Conservation (phyloP, 2,113 vertebrate genomes). For the Dascyllus trimaculatus region DNA sequence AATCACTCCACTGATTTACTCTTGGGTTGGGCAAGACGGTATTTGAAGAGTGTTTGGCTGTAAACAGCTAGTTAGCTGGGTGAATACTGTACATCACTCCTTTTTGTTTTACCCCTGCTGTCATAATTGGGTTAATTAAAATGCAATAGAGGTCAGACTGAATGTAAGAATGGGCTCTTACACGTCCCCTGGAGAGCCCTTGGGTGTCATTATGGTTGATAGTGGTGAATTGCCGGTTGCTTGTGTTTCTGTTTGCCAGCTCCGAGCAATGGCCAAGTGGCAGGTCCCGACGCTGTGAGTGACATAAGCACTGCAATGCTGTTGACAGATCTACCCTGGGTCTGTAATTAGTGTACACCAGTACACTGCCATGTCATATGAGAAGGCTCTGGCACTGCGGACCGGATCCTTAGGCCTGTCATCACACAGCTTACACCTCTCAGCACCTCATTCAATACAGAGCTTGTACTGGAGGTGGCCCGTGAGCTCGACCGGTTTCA, state of each 20-base stretch:
- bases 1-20: conserved; percentile 37
- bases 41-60: conserved; percentile 36
- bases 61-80: conserved; percentile 38
- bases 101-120: conserved; percentile 42
- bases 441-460: conserved; percentile 58
- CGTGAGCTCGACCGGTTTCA: conserved; percentile 40
- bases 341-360: conserved; percentile 66
- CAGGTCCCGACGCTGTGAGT: conserved; percentile 55
- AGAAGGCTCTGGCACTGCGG: conserved; percentile 52
- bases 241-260: conserved; percentile 42
- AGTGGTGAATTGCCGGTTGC: conserved; percentile 34
- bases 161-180: conserved; percentile 10
- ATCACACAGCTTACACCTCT: conserved; percentile 66
- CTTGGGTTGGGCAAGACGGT: conserved; percentile 30
- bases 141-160: conserved; percentile 11
- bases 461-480: conserved; percentile 39
- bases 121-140: conserved; percentile 46
- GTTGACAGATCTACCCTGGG: conserved; percentile 63
- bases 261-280: conserved; percentile 14
- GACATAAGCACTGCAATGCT: conserved; percentile 62
- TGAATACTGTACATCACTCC: conserved; percentile 4
- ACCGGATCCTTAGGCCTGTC: conserved; percentile 64
- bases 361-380: conserved; percentile 64
- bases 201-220: conserved; percentile 12
- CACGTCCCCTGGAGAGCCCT: conserved; percentile 4